Conservation (phyloP, 1,140 invertebrate genomes). For the Andrena cerasifolii region DNA sequence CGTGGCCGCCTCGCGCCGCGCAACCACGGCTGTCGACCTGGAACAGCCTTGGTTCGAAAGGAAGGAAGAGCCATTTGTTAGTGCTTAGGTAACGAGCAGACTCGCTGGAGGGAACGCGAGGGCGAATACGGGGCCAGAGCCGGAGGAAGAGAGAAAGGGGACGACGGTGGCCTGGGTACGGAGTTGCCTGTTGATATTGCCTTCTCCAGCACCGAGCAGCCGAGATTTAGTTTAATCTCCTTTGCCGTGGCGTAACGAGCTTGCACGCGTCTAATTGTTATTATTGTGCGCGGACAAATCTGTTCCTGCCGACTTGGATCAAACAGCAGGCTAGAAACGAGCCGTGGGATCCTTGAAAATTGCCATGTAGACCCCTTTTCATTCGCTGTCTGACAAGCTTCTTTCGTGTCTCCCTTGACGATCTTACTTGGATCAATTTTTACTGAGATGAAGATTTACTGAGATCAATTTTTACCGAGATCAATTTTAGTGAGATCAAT, state of each 20-base stretch:
- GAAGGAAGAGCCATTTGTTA: constrained; percentile 64
- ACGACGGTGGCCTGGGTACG: constrained; percentile 18
- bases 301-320: constrained; percentile 1
- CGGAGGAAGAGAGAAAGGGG: neutral
- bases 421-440: too few relatives aligned
- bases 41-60: constrained; percentile 59
- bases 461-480: too few relatives aligned
- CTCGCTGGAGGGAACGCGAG: neutral
- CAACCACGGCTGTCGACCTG: constrained; percentile 58
- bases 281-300: constrained; percentile 52
- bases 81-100: constrained; percentile 61
- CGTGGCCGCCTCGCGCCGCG: constrained; percentile 53
- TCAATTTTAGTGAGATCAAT: too few relatives aligned
- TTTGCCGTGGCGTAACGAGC: constrained; percentile 46
- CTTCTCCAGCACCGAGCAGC: constrained; percentile 14
- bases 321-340: neutral
- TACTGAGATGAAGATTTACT: too few relatives aligned
- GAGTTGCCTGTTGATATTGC: constrained; percentile 41
- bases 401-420: too few relatives aligned
- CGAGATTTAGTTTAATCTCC: constrained; percentile 62
- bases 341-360: neutral
- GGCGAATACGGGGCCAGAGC: neutral
- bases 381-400: too few relatives aligned
- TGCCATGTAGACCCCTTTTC: too few relatives aligned
- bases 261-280: constrained; percentile 57